phyloP scores from a whole-genome alignment of 2,113 vertebrate genomes.

The Syngnathus scovelli region DNA sequence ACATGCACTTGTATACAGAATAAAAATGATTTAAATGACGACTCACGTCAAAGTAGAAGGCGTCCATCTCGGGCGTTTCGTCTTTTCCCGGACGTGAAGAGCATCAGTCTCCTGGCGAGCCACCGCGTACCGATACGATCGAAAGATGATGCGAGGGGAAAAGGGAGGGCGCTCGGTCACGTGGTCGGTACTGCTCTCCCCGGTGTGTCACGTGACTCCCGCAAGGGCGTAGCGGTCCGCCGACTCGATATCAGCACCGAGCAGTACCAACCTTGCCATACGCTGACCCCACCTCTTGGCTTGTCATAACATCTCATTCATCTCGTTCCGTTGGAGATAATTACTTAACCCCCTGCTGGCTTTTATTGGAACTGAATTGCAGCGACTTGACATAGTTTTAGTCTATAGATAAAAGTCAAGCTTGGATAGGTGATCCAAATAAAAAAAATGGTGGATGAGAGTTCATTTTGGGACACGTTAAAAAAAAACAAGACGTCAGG shows the following conservation, averaged over 20 bases:
- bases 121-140: background rate
- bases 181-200: background rate
- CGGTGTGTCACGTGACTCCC: conserved; percentile 1
- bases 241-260: background rate
- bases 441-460: too few species aligned
- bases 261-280: background rate
- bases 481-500: background rate
- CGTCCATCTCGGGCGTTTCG: conserved; percentile 53
- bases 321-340: background rate
- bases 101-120: conserved; percentile 20
- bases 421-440: too few species aligned
- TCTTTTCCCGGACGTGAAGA: conserved; percentile 24
- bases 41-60: conserved; percentile 60
- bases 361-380: background rate
- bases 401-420: background rate
- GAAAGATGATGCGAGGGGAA: background rate
- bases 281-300: conserved; percentile 34
- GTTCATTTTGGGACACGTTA: too few species aligned
- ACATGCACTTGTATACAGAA: background rate
- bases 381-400: background rate
- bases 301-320: conserved; percentile 18
- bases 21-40: background rate
- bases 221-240: background rate
- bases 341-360: background rate
- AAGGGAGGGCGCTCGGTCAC: background rate